A percentile compares a stretch with the other conserved stretches of the same genome.
phyloP scores from a whole-genome alignment of 2,888 invertebrate species.

The Eupithecia exiguata region DNA sequence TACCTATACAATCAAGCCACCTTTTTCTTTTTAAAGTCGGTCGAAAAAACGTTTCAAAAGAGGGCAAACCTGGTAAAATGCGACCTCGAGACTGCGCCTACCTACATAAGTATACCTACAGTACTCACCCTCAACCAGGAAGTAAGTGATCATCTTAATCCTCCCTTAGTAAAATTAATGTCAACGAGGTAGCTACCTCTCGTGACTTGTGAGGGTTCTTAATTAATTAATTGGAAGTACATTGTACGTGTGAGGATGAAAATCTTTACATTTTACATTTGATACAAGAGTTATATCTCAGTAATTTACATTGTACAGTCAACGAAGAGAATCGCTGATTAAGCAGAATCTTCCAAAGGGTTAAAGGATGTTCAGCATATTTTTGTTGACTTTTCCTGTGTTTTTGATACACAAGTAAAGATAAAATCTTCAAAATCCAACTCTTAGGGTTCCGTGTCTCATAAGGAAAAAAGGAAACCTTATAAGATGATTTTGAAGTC shows the following conservation, averaged over 20 bases:
- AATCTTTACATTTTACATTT: not conserved
- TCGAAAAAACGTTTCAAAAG: slow-evolving; percentile 15
- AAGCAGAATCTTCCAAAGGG: not conserved
- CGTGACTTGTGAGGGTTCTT: slow-evolving; percentile 23
- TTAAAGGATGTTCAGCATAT: not conserved
- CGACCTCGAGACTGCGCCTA: slow-evolving; percentile 27
- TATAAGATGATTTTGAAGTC: too few species aligned
- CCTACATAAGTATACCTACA: slow-evolving; percentile 1
- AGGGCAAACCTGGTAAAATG: slow-evolving; percentile 26
- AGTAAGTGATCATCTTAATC: slow-evolving; percentile 42
- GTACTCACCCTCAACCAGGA: slow-evolving; percentile 18
- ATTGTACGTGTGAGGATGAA: not conserved
- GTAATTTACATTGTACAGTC: not conserved
- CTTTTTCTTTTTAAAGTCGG: not conserved
- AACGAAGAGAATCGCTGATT: not conserved
- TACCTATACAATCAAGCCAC: not conserved
- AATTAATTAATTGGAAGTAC: slow-evolving; percentile 21
- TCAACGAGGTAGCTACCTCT: slow-evolving; percentile 14
- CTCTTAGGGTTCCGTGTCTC: too few species aligned
- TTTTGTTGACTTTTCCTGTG: not conserved
- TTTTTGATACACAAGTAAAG: not conserved
- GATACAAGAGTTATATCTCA: not conserved
- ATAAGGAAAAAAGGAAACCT: too few species aligned
- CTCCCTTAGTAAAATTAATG: slow-evolving; percentile 45
- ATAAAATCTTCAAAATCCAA: not conserved